These are phyloP conservation scores for Oryzias woworae DNA, from an alignment of 2,113 vertebrate genomes.

Conservation along the genomic window DNA sequence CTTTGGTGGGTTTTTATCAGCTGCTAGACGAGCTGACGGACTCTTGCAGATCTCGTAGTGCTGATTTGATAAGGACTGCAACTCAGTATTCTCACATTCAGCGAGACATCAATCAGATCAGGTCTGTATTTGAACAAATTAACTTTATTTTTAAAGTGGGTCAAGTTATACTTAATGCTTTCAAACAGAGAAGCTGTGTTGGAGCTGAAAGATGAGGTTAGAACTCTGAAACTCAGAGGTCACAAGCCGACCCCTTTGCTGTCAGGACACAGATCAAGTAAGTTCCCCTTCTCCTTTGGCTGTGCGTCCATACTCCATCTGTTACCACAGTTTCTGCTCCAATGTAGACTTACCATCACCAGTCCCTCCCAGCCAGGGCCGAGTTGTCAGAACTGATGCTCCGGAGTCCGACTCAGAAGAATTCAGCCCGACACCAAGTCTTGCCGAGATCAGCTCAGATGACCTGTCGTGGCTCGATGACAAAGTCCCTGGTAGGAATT, in stretches of 20 bases:
- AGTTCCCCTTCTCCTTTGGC: background rate
- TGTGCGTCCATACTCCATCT: background rate
- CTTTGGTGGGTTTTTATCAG: slow-evolving; percentile 54
- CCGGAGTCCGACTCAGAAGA: slow-evolving; percentile 70
- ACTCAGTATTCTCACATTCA: slow-evolving; percentile 65
- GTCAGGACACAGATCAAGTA: slow-evolving; percentile 42
- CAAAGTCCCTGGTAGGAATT: slow-evolving; percentile 59
- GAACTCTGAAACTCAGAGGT: slow-evolving; percentile 60
- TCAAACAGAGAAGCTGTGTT: slow-evolving; percentile 64
- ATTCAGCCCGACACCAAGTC: slow-evolving; percentile 76
- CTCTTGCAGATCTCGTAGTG: slow-evolving; percentile 68
- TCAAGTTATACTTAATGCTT: background rate
- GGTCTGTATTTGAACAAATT: slow-evolving; percentile 40
- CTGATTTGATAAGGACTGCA: slow-evolving; percentile 65
- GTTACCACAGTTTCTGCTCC: background rate
- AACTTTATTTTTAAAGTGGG: background rate
- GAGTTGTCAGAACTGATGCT: slow-evolving; percentile 34
- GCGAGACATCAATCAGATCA: slow-evolving; percentile 70
- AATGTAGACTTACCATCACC: slow-evolving; percentile 28
- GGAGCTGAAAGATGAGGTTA: slow-evolving; percentile 77
- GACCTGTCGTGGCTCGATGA: slow-evolving; percentile 74
- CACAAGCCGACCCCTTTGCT: slow-evolving; percentile 18
- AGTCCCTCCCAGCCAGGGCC: slow-evolving; percentile 17
- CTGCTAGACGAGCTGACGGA: slow-evolving; percentile 75
- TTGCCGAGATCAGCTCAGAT: slow-evolving; percentile 78